Conservation (phyloP, 1,140 invertebrate species). For the Nomia melanderi region DNA sequence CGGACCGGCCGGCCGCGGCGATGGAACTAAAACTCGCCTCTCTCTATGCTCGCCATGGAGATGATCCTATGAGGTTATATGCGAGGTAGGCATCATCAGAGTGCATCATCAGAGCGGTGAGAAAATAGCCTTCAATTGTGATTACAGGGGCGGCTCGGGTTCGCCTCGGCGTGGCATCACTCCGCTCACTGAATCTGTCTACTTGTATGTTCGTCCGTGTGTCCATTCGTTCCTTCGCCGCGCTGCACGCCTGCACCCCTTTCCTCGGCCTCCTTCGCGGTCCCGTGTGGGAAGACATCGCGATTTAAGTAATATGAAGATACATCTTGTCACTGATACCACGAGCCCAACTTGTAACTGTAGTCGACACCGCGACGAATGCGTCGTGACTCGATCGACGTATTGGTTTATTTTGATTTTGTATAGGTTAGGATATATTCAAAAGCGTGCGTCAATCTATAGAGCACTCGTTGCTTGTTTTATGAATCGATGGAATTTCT, state of each 20-base stretch:
- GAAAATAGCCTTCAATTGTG: constrained; percentile 82
- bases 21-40: constrained; percentile 64
- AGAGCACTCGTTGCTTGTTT: no score
- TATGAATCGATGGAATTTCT: no score
- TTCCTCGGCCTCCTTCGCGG: not conserved
- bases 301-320: constrained; percentile 62
- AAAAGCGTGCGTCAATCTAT: no score
- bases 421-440: no score
- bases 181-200: constrained; percentile 64
- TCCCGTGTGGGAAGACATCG: constrained; percentile 52
- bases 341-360: not conserved
- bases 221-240: constrained; percentile 51
- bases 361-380: not conserved
- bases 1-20: constrained; percentile 54
- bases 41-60: constrained; percentile 65
- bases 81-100: constrained; percentile 71
- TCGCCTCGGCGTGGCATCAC: constrained; percentile 67
- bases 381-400: no score
- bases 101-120: constrained; percentile 81
- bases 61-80: constrained; percentile 79
- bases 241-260: constrained; percentile 1
- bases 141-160: constrained; percentile 80
- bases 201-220: constrained; percentile 51
- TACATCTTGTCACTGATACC: constrained; percentile 31
- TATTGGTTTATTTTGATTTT: no score